Evolutionary conservation across 2,797 vertebrate species (phyloP).

Genomic region (Paedocypris micromegethes): DNA sequence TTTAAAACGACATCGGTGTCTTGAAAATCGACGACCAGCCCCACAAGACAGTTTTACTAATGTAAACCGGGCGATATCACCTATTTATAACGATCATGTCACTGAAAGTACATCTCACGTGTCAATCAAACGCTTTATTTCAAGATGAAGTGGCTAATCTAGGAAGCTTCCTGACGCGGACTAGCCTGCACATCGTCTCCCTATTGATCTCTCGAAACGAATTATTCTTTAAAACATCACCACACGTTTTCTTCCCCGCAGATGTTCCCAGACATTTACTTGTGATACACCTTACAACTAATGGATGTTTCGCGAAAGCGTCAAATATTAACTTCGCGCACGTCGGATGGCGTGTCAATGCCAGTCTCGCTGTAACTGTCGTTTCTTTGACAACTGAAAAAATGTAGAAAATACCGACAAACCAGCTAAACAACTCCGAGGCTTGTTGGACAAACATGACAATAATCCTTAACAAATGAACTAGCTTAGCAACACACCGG

Average conservation of each 20-base stretch:
- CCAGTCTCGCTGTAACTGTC: neutral
- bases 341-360: neutral
- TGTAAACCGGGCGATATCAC: neutral
- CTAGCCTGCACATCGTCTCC: neutral
- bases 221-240: neutral
- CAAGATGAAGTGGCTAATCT: neutral
- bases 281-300: conserved; percentile 16
- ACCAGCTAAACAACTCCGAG: conserved; percentile 42
- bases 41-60: neutral
- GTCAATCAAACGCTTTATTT: conserved; percentile 5
- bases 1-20: too few species aligned
- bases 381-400: neutral
- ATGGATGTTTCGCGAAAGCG: neutral
- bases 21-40: neutral
- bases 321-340: conserved; percentile 11
- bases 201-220: neutral
- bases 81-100: neutral
- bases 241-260: neutral
- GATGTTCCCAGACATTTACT: neutral
- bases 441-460: conserved; percentile 63
- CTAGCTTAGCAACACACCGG: conserved; percentile 55
- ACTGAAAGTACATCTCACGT: neutral
- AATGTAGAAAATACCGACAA: conserved; percentile 1
- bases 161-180: neutral
- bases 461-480: conserved; percentile 67